Base-by-base conservation (phyloP, 2,113 vertebrate genomes). In the Xyrauchen texanus region DNA sequence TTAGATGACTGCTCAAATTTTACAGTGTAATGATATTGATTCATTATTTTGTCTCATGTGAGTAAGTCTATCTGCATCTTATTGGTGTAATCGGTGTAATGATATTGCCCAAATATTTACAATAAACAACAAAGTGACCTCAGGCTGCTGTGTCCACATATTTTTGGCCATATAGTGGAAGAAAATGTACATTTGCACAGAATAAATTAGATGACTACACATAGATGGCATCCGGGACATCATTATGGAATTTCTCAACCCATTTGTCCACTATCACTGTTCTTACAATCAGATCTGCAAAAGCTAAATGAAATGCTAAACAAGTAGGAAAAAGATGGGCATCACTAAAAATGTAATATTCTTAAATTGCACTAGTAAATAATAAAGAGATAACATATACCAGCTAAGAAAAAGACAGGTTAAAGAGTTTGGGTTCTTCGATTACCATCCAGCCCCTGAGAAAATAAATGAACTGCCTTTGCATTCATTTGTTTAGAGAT, bases 361-460 rank as follows among this genome's bases (percentile, higher is more conserved):
- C 62, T 58, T 44, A 34, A 1, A 34, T 34, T 34, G 21, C 21
- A 34, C 71, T 74, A 77, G 79, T 88, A 87, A 91, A 82, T 85
- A 88, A 89, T 58, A 12, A 65, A 52, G 62, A 51, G 76, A 81
- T 81, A 65, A 87, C 82, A 78, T 90, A 89, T 85, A 81, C 65
- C 62, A 52, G 52, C 11, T n/a, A 16, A 15, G 79, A 87, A 87
- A 84, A 86, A 86, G 15, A 55, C 84, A 90, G 77, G 82, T 72
- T 81, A 84, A 88, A 88, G 85, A 79, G 68, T 78, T 81, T 69
- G 83, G 72, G 46, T 80, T 83, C 76, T 92, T 91, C 84, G 82
- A 91, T 91, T 89, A 87, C 77, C 77, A 87, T 76, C 74, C 76
- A 70, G 84, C 74, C 13, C 12, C n/a, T 34, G 46, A 63, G 47